phyloP scores from a whole-genome alignment of 1,140 invertebrate genomes.

The Trachymyrmex septentrionalis region DNA sequence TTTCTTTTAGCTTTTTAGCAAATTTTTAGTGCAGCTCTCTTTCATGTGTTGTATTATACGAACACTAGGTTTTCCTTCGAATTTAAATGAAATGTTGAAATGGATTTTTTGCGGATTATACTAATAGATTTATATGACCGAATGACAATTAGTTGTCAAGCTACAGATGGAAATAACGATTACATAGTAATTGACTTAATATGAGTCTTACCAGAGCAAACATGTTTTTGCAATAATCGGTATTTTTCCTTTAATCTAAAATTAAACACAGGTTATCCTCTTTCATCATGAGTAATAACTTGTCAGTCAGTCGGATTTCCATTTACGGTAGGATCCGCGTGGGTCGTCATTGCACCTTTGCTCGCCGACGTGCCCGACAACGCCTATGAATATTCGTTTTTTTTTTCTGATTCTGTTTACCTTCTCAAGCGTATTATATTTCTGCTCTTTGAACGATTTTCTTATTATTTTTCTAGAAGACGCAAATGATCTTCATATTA shows the following conservation, averaged over 20 bases:
- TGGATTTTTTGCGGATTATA: background rate
- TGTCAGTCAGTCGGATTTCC: constrained; percentile 62
- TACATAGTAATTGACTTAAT: constrained; percentile 27
- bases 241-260: constrained; percentile 34
- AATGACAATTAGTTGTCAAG: background rate
- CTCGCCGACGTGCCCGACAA: constrained; percentile 52
- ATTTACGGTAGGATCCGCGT: constrained; percentile 60
- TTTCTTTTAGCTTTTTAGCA: background rate
- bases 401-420: constrained; percentile 15
- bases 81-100: constrained; percentile 5
- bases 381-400: constrained; percentile 49
- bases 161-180: constrained; percentile 18
- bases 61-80: background rate
- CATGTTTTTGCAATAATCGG: constrained; percentile 23
- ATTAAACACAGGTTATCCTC: constrained; percentile 47
- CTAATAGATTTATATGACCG: constrained; percentile 1
- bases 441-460: background rate
- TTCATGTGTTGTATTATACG: background rate
- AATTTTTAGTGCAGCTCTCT: constrained; percentile 5
- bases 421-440: background rate
- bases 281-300: constrained; percentile 66
- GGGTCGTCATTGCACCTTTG: constrained; percentile 59
- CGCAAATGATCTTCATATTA: background rate
- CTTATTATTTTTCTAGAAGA: background rate
- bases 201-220: constrained; percentile 32